These are phyloP conservation scores for Cyphomyrus discorhynchus DNA, from an alignment of 2,113 vertebrate genomes.

Conservation along the genomic window DNA sequence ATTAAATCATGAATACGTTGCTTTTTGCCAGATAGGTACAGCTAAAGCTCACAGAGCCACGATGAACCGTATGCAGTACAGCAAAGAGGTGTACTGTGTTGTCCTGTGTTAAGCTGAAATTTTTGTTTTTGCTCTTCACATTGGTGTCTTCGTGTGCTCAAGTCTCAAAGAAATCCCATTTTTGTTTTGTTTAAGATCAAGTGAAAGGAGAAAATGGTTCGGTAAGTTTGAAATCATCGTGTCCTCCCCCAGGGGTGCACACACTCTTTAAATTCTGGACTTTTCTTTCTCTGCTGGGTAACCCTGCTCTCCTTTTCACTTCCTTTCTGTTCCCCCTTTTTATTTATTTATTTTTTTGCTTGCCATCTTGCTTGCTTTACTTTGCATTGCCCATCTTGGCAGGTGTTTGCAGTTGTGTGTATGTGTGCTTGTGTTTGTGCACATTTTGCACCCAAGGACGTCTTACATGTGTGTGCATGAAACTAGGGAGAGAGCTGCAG, in stretches of 20 bases:
- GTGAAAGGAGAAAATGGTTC: conserved; percentile 57
- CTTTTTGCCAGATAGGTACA: not conserved
- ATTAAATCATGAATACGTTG: not conserved
- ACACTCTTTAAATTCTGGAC: not conserved
- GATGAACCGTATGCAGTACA: not conserved
- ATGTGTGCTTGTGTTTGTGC: not conserved
- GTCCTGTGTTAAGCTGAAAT: not conserved
- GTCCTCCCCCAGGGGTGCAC: not conserved
- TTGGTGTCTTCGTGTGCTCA: not conserved
- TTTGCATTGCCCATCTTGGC: not conserved
- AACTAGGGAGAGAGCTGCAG: not conserved
- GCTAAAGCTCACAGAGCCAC: not conserved
- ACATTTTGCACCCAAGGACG: not conserved
- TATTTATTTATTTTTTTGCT: not conserved
- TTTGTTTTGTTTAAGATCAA: conserved; percentile 27
- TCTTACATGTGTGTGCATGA: not conserved
- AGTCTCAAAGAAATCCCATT: not conserved
- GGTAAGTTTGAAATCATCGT: conserved; percentile 52
- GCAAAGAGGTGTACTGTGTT: not conserved
- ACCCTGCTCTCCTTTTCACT: conserved; percentile 31
- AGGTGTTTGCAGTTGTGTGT: not conserved
- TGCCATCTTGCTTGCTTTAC: not conserved
- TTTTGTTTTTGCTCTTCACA: not conserved
- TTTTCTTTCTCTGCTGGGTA: conserved; percentile 22
- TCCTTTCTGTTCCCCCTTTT: not conserved